These are phyloP conservation scores for Bombus huntii DNA, from an alignment of 1,140 invertebrate genomes.

Conservation along the genomic window DNA sequence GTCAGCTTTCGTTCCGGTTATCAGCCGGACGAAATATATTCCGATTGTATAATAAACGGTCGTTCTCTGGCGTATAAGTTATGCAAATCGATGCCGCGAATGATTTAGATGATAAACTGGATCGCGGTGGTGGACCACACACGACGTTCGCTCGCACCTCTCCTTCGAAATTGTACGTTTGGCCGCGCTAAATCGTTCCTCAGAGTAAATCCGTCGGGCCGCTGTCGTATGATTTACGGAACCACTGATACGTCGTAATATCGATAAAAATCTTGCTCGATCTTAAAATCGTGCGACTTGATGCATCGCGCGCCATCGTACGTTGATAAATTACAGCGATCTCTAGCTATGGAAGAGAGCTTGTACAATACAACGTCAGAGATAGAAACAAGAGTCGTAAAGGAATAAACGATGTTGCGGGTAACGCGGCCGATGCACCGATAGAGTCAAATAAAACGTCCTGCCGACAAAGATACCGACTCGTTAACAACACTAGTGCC, in stretches of 20 bases:
- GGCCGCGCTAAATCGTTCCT: conserved; percentile 40
- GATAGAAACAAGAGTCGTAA: conserved; percentile 45
- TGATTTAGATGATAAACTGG: conserved; percentile 64
- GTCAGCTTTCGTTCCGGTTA: conserved; percentile 31
- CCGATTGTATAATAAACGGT: conserved; percentile 55
- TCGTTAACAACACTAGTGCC: conserved; percentile 39
- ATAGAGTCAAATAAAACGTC: conserved; percentile 58
- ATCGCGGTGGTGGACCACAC: conserved; percentile 55
- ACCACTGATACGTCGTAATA: conserved; percentile 13
- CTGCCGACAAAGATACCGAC: conserved; percentile 40
- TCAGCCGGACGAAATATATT: conserved; percentile 35
- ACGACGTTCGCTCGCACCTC: conserved; percentile 34
- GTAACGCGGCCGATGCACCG: conserved; percentile 10
- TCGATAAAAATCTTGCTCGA: conserved; percentile 44
- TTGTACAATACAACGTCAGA: conserved; percentile 2
- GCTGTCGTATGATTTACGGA: conserved; percentile 57
- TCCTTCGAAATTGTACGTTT: conserved; percentile 55
- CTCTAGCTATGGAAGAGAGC: neutral
- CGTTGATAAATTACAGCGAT: conserved; percentile 27
- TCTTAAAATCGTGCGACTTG: conserved; percentile 9
- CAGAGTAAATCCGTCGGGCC: conserved; percentile 39
- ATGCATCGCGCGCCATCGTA: neutral
- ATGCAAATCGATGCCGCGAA: conserved; percentile 64
- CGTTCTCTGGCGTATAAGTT: conserved; percentile 33
- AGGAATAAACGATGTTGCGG: conserved; percentile 56